Evolutionary conservation across 2,113 vertebrate species (phyloP), one percentile per base, ranked within the genome.

Genomic region (Sinocyclocheilus grahami): DNA sequence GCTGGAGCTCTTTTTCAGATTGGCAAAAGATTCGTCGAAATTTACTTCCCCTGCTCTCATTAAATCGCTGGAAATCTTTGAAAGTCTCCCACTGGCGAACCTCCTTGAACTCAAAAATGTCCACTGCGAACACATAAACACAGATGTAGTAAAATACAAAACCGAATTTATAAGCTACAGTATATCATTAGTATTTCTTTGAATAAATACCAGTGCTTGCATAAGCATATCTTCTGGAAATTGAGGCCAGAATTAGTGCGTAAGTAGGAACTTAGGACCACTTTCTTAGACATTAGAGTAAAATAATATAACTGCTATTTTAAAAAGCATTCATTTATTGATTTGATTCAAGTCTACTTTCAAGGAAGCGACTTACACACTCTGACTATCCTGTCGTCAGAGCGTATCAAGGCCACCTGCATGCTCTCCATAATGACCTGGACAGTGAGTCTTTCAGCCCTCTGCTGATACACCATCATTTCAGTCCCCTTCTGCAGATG

Each of bases 21-120:
- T 33, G 76, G 14, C 16, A 5, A 55, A 78, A 55, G 1, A 53
- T 78, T 78, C 48, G 33, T 55, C 14, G 27, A 33, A 78, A 58
- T 20, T 94, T 93, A 75, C 93, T 95, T 74, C 92, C 95, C 1
- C 95, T 95, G 24, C 87, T 92, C 14, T 95, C 94, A 89, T 95
- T 97, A n/a, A 96, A 96, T 0, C 97, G 96, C 71, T 99, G 97
- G 77, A 99, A 99, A 87, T 99, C 98, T 89, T 97, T 98, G 16
- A 96, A 96, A 92, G 96, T 98, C 87, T 96, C 97, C 27, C 98
- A 97, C 0, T 94, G 95, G 0, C 98, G 96, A 48, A 99, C 92
- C 91, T 99, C 98, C 91, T 97, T 95, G 90, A 99, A 97, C 90
- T 99, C 97, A 91, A 93, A 95, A 86, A 99, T 93, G 83, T 99